phyloP scores from a whole-genome alignment of 2,888 invertebrate species.

The Cryptocheilus praepositus region DNA sequence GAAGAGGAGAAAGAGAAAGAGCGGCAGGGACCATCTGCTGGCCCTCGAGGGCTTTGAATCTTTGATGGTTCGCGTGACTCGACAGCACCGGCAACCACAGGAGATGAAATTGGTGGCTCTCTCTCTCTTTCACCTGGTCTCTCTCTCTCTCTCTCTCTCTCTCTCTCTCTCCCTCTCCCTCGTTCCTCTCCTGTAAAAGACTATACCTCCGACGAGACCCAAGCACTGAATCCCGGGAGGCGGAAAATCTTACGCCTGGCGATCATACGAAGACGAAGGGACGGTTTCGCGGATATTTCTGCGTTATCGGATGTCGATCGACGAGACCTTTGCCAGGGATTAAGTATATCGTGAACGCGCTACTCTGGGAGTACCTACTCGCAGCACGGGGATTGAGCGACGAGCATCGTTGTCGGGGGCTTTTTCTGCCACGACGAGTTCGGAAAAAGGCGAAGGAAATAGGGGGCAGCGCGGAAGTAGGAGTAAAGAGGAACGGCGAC shows the following conservation, averaged over 20 bases:
- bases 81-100: conserved; percentile 56
- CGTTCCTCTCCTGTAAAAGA: background rate
- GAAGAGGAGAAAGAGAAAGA: conserved; percentile 39
- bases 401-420: too few relatives aligned
- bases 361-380: too few relatives aligned
- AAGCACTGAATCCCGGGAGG: too few relatives aligned
- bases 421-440: too few relatives aligned
- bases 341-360: too few relatives aligned
- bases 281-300: too few relatives aligned
- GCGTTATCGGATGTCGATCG: too few relatives aligned
- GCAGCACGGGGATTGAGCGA: too few relatives aligned
- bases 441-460: conserved; percentile 5
- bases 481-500: background rate
- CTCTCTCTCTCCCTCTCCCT: conserved; percentile 4
- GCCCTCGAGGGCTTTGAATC: conserved; percentile 72
- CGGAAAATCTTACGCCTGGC: too few relatives aligned
- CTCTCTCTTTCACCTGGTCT: conserved; percentile 32
- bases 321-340: too few relatives aligned
- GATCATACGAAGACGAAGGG: too few relatives aligned
- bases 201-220: background rate
- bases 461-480: conserved; percentile 21
- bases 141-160: conserved; percentile 18
- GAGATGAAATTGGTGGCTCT: conserved; percentile 55
- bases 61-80: conserved; percentile 74
- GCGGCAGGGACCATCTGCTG: conserved; percentile 70